phyloP scores from a whole-genome alignment of 1,140 invertebrate species.

The Epicauta chinensis region DNA sequence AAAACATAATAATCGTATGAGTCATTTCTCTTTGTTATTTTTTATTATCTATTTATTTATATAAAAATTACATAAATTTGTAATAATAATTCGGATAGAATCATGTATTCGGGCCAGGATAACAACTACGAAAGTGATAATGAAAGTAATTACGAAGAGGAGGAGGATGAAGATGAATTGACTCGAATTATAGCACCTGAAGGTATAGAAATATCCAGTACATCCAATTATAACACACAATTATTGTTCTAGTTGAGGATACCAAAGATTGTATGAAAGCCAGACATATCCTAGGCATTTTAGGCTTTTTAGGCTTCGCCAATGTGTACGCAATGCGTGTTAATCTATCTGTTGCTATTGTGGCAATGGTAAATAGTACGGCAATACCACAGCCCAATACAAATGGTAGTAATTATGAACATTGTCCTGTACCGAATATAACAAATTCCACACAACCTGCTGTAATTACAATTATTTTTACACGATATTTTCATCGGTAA shows the following conservation, averaged over 20 bases:
- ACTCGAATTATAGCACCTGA: constrained; percentile 39
- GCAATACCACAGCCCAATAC: constrained; percentile 51
- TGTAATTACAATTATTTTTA: constrained; percentile 41
- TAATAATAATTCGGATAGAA: too few species aligned
- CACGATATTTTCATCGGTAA: too few species aligned
- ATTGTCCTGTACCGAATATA: constrained; percentile 47
- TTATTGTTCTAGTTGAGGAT: constrained; percentile 46
- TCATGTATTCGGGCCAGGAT: too few species aligned
- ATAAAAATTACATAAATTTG: too few species aligned
- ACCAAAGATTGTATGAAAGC: constrained; percentile 62
- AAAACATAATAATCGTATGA: too few species aligned
- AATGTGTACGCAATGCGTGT: constrained; percentile 88
- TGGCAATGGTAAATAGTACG: constrained; percentile 85
- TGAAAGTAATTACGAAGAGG: too few species aligned
- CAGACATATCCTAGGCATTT: constrained; percentile 67
- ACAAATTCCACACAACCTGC: constrained; percentile 51
- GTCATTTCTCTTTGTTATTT: too few species aligned
- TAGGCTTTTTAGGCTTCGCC: constrained; percentile 74
- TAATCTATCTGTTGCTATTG: constrained; percentile 88
- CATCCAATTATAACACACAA: constrained; percentile 1
- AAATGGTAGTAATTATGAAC: constrained; percentile 50
- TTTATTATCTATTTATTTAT: too few species aligned
- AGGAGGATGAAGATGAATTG: constrained; percentile 40
- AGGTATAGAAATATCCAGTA: constrained; percentile 30
- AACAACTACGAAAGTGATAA: too few species aligned